phyloP scores from a whole-genome alignment of 1,140 invertebrate species.

The Lethrus apterus region DNA sequence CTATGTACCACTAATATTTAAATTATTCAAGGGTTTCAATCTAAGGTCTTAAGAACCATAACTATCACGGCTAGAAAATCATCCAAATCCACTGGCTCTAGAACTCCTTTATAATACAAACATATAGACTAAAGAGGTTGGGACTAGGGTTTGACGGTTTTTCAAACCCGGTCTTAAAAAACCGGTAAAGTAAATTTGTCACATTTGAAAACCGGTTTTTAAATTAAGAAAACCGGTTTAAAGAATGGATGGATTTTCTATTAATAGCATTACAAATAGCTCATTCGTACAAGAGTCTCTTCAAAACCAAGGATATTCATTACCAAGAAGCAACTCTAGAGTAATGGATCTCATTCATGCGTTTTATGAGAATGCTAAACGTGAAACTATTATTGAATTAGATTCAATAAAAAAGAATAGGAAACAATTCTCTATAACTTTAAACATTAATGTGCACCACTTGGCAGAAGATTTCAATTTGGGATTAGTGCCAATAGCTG shows the following conservation, averaged over 20 bases:
- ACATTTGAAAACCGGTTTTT: no score
- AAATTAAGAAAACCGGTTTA: no score
- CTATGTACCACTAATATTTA: no score
- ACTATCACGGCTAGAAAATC: no score
- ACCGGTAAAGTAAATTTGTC: no score
- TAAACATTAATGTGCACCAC: conserved; percentile 2
- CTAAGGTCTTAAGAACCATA: no score
- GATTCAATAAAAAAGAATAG: background rate
- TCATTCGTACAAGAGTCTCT: conserved; percentile 1
- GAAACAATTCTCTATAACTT: conserved; percentile 7
- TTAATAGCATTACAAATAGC: conserved; percentile 1
- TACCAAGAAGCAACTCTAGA: conserved; percentile 2
- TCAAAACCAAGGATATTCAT: conserved; percentile 1
- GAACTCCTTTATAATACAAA: no score
- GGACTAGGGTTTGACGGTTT: no score
- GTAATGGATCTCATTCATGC: conserved; percentile 6
- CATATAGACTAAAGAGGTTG: no score
- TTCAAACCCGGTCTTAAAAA: no score
- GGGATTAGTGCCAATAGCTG: background rate
- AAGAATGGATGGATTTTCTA: conserved; percentile 4
- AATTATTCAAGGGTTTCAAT: no score
- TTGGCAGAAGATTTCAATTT: conserved; percentile 9
- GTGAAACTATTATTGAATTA: conserved; percentile 8
- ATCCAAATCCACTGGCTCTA: no score
- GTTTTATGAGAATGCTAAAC: conserved; percentile 4